Evolutionary conservation across 30 jellyfish, hydroid and myxozoan species (phyloP).

Genomic region (Aurelia aurita): DNA sequence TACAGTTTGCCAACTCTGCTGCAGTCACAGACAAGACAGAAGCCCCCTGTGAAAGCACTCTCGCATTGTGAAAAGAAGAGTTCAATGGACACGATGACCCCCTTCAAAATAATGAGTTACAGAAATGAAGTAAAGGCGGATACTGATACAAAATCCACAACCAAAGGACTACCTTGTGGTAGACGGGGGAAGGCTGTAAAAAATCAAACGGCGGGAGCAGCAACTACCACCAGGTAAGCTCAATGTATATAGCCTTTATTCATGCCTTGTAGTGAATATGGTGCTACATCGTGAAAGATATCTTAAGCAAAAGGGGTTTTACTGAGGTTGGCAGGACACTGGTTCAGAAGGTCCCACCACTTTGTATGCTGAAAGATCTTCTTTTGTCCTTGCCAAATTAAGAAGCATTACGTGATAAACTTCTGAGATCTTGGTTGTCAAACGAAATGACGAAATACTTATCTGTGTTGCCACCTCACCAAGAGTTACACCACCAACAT

Average conservation of each 20-base stretch:
- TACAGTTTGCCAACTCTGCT: constrained; percentile 36
- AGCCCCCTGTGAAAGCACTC: constrained; percentile 27
- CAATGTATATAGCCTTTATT: background rate
- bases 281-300: background rate
- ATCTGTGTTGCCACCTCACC: too few species aligned
- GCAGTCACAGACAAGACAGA: constrained; percentile 34
- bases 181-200: constrained; percentile 20
- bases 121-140: constrained; percentile 15
- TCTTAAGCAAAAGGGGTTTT: too few species aligned
- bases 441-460: too few species aligned
- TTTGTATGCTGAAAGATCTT: too few species aligned
- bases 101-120: constrained; percentile 47
- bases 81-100: background rate
- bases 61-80: constrained; percentile 1
- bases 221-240: constrained; percentile 23
- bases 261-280: background rate
- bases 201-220: background rate
- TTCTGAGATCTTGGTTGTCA: too few species aligned
- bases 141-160: background rate
- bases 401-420: too few species aligned
- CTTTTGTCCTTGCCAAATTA: too few species aligned
- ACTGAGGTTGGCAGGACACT: too few species aligned
- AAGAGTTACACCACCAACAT: too few species aligned
- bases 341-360: too few species aligned
- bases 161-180: background rate